Evolutionary conservation across 2,113 vertebrate species (phyloP).

Genomic region (Vimba vimba): DNA sequence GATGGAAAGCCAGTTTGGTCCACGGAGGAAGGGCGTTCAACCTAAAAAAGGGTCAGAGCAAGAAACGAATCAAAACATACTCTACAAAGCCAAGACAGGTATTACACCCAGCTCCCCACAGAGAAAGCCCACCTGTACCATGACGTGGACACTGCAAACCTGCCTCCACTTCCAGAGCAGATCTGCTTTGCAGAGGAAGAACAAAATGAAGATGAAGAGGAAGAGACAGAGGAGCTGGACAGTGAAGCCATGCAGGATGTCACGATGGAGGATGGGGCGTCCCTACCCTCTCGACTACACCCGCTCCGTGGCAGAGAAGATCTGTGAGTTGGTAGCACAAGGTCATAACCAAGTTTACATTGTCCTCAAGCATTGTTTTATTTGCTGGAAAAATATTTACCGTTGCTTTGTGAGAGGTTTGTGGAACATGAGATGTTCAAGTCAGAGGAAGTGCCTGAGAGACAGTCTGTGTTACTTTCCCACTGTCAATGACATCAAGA

Average conservation of each 20-base stretch:
- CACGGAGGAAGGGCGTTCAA: slow-evolving; percentile 84
- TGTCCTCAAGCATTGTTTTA: slow-evolving; percentile 79
- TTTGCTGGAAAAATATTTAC: not conserved
- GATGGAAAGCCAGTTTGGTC: slow-evolving; percentile 88
- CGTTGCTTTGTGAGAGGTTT: slow-evolving; percentile 68
- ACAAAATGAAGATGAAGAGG: slow-evolving; percentile 68
- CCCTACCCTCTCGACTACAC: slow-evolving; percentile 81
- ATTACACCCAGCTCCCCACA: slow-evolving; percentile 86
- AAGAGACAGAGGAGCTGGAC: slow-evolving; percentile 49
- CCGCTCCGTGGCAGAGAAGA: slow-evolving; percentile 84
- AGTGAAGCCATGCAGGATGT: slow-evolving; percentile 33
- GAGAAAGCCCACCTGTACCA: slow-evolving; percentile 87
- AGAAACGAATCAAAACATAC: slow-evolving; percentile 69
- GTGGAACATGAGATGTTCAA: slow-evolving; percentile 87
- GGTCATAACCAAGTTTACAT: slow-evolving; percentile 84
- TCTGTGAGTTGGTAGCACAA: slow-evolving; percentile 82
- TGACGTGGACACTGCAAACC: slow-evolving; percentile 74
- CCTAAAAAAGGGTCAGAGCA: slow-evolving; percentile 77
- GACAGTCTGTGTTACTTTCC: slow-evolving; percentile 88
- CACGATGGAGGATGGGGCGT: slow-evolving; percentile 72
- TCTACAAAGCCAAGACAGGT: slow-evolving; percentile 84
- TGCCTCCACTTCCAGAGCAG: slow-evolving; percentile 71
- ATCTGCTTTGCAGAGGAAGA: slow-evolving; percentile 71
- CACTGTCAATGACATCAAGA: slow-evolving; percentile 88
- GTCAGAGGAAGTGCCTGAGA: slow-evolving; percentile 84